A percentile compares a stretch with the other conserved stretches of the same genome.
Evolutionary conservation across 2,888 invertebrate genomes (phyloP).

Genomic region (Aphidius colemani): DNA sequence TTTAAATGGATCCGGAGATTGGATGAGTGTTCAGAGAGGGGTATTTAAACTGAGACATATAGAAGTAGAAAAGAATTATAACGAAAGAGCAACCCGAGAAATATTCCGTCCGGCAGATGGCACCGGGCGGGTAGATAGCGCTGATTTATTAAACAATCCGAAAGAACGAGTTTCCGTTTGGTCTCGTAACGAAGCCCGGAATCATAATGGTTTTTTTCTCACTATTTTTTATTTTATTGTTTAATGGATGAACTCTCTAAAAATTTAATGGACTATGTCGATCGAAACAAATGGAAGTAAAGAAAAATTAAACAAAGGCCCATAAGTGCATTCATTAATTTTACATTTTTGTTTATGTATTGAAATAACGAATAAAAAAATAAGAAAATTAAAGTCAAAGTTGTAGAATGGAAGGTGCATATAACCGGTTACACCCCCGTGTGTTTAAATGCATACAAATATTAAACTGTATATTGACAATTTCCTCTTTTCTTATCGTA

Average conservation of each 20-base stretch:
- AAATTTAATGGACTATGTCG: too few relatives aligned
- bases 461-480: too few relatives aligned
- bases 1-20: conserved; percentile 20
- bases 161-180: conserved; percentile 37
- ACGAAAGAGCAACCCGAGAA: not conserved
- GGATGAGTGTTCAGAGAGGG: conserved; percentile 17
- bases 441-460: not conserved
- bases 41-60: conserved; percentile 6
- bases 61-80: conserved; percentile 2
- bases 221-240: not conserved
- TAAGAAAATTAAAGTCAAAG: conserved; percentile 2
- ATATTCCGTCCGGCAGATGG: conserved; percentile 44
- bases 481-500: conserved; percentile 2
- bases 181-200: conserved; percentile 26
- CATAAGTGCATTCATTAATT: too few relatives aligned
- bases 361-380: not conserved
- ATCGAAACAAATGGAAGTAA: too few relatives aligned
- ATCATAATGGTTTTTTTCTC: conserved; percentile 20
- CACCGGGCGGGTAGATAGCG: conserved; percentile 47
- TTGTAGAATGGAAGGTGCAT: conserved; percentile 16
- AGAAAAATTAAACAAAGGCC: too few relatives aligned
- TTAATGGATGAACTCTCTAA: too few relatives aligned
- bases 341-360: not conserved
- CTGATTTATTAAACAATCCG: conserved; percentile 50
- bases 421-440: conserved; percentile 28